These are phyloP conservation scores for Palythoa caribaeorum DNA, from an alignment of 92 coral and sea anemone species.

Conservation along the genomic window DNA sequence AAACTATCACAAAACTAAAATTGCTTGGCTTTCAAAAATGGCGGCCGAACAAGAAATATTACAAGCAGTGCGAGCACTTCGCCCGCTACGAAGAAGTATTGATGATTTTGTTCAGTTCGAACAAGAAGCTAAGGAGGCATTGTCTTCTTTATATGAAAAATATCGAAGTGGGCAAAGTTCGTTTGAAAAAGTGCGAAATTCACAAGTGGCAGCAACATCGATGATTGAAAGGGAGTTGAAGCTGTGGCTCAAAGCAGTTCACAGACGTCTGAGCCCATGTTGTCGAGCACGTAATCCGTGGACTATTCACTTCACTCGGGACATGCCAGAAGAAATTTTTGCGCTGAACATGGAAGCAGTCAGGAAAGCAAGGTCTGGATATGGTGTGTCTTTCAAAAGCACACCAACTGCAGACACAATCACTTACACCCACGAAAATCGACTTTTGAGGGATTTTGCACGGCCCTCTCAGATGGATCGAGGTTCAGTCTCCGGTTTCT, in stretches of 20 bases:
- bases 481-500: conserved; percentile 33
- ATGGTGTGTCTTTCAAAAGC: conserved; percentile 29
- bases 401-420: conserved; percentile 29
- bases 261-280: conserved; percentile 59
- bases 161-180: conserved; percentile 41
- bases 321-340: conserved; percentile 64
- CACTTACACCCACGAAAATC: conserved; percentile 18
- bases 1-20: not conserved
- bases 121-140: conserved; percentile 48
- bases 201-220: conserved; percentile 41
- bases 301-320: conserved; percentile 52
- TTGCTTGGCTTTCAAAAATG: not conserved
- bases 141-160: conserved; percentile 50
- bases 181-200: conserved; percentile 43
- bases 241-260: conserved; percentile 51
- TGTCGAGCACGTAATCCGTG: conserved; percentile 61
- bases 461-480: conserved; percentile 38
- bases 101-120: conserved; percentile 57
- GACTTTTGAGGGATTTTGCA: conserved; percentile 52
- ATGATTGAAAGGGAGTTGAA: conserved; percentile 52
- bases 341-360: conserved; percentile 33
- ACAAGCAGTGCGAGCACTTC: conserved; percentile 46
- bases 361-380: conserved; percentile 45
- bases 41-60: conserved; percentile 43
- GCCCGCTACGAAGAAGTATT: conserved; percentile 39